A percentile compares a stretch with the other conserved stretches of the same genome.
Conservation (phyloP, 2,113 vertebrate genomes). For the Danionella cerebrum region DNA sequence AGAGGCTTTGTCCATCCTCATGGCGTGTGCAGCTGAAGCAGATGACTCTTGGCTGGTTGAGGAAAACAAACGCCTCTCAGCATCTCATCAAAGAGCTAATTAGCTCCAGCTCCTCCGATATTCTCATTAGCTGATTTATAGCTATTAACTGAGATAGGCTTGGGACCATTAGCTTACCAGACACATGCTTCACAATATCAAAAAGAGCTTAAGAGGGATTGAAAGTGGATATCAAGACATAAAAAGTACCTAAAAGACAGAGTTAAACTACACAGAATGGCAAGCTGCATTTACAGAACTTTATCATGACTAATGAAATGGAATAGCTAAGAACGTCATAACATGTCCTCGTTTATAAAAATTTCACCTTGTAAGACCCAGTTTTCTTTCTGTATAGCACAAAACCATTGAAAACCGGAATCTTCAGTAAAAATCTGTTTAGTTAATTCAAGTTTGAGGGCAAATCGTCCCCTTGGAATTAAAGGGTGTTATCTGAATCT, state of each 20-base stretch:
- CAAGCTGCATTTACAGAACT: too few species aligned
- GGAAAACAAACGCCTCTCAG: slow-evolving; percentile 39
- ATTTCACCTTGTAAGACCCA: too few species aligned
- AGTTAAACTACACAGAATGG: too few species aligned
- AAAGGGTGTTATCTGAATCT: too few species aligned
- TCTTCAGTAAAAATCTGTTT: too few species aligned
- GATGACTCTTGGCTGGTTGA: slow-evolving; percentile 31
- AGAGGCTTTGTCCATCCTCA: neutral
- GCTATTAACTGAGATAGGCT: slow-evolving; percentile 43
- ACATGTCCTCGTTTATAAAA: too few species aligned
- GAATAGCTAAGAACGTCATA: too few species aligned
- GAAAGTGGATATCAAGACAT: neutral
- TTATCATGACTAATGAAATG: too few species aligned
- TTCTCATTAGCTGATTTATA: slow-evolving; percentile 51
- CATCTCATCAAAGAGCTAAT: slow-evolving; percentile 48
- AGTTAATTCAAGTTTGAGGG: too few species aligned
- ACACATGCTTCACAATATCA: slow-evolving; percentile 1
- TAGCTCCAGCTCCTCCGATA: slow-evolving; percentile 40
- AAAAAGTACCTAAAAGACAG: neutral
- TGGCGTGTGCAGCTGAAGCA: neutral
- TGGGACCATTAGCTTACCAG: slow-evolving; percentile 4
- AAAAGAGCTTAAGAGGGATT: neutral
- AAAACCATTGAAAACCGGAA: too few species aligned
- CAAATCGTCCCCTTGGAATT: too few species aligned
- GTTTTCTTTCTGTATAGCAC: too few species aligned